Evolutionary conservation across 2,113 vertebrate genomes (phyloP), one percentile per base, ranked within the genome.

Genomic region (Nettapus auritus): DNA sequence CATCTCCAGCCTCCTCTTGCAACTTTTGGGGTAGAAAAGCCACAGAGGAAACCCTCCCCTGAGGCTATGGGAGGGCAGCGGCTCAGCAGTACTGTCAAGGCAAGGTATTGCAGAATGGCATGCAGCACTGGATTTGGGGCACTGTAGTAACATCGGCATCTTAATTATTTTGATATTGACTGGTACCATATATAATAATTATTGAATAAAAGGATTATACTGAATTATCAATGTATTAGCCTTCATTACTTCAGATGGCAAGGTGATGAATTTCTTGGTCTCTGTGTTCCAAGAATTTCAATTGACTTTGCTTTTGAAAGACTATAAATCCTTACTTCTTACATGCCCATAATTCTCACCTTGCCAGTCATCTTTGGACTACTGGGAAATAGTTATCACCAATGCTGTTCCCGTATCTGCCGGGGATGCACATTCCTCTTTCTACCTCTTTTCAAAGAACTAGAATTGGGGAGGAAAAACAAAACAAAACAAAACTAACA

Each of bases 251-350:
- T 25, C 21, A 36, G 71, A 42, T 29, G 78, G 25, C 31, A 83
- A 92, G 22, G 31, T 74, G 36, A 74, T 0, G 0, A 67, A 80
- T 77, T 86, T 77, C 15, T 89, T 79, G 18, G 29, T 74, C 55
- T 52, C 42, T 42, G 64, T 86, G 50, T 88, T 93, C 50, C 64
- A 86, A 67, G 71, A 91, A 74, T 86, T 90, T 92, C 40, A 68
- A 52, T 84, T 78, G 83, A 29, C 11, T 88, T 86, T 81, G 25
- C 68, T 57, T 90, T 81, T 46, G 33, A 68, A 90, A 79, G 53
- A 42, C 36, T 60, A 8, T 76, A 76, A 82, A 90, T 42, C 48
- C 34, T 88, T 80, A 53, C 15, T 13, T 48, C 52, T 78, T 82
- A 31, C 8, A 19, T 48, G 50, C 44, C 57, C 18, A 0, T 57